Base-by-base conservation (phyloP, 2,113 vertebrate genomes). In the Drymodes brunneopygia region DNA sequence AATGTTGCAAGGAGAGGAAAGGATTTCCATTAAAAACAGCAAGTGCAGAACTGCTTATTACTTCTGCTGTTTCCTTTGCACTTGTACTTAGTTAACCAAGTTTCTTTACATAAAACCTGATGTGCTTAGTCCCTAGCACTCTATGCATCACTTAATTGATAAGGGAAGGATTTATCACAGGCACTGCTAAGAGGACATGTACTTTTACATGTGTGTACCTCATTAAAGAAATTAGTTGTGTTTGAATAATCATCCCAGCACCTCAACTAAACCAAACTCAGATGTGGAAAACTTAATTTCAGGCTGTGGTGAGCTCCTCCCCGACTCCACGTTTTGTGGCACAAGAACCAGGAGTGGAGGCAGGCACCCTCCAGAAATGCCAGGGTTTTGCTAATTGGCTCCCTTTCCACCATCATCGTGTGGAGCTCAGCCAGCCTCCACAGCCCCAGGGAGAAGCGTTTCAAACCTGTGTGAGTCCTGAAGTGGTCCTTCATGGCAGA, bases 401-500 rank as follows among this genome's bases (percentile, higher is more conserved):
- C 57, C 24, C 38, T 51, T 36, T 31, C 53, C 25, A 28, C 62
- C 57, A 45, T 38, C 4, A 3, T 36, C 56, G 14, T 6, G 14
- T 0, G 0, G 56, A 28, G 18, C 56, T 53, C 2, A 1, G 40
- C 18, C 78, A 17, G n/a, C 62, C 20, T 53, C 66, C 5, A 0
- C 0, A 2, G 33, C 48, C 77, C 40, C 2, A 4, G 51, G 64
- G 58, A 70, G 64, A 80, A 82, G 42, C 1, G 3, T 5, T n/a
- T 9, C 98, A 96, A 98, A 99, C 99, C 99, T 96, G 99, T 99
- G 98, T 99, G 99, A 7, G 99, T 99, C 97, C 99, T 97, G 97
- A 99, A 99, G 98, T 99, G 99, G 98, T 99, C 99, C 95, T 99
- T 99, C 99, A 99, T 99, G 71, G 99, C 99, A 0, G 99, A 99